Percentiles rank a stretch among this genome's conserved stretches.
phyloP scores from a whole-genome alignment of 2,888 invertebrate genomes.

The Drosophila neotestacea region DNA sequence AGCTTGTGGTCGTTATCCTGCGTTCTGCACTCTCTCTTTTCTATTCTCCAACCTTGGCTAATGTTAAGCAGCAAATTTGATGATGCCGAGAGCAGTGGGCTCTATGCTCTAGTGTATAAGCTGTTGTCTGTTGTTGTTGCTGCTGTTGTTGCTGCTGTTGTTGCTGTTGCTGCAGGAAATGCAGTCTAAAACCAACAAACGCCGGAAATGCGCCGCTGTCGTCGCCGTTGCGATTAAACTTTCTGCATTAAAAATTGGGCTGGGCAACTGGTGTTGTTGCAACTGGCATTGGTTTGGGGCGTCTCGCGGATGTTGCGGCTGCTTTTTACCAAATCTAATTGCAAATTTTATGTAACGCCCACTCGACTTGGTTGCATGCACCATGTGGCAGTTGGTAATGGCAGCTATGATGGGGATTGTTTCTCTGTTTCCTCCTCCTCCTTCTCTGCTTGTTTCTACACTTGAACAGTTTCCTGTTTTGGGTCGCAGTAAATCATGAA shows the following conservation, averaged over 20 bases:
- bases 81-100: conserved; percentile 52
- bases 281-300: conserved; percentile 22
- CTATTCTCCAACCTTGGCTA: conserved; percentile 45
- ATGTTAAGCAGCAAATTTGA: conserved; percentile 64
- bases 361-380: conserved; percentile 41
- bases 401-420: conserved; percentile 20
- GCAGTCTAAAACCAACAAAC: conserved; percentile 72
- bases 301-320: conserved; percentile 56
- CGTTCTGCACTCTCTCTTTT: conserved; percentile 18
- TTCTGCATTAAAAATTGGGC: conserved; percentile 71
- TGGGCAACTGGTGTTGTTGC: conserved; percentile 11
- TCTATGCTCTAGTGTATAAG: too few species aligned
- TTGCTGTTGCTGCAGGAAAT: conserved; percentile 58
- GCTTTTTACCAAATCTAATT: conserved; percentile 73
- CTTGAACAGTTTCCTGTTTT: conserved; percentile 46
- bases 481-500: conserved; percentile 68
- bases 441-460: too few species aligned
- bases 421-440: conserved; percentile 5
- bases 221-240: conserved; percentile 66
- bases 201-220: conserved; percentile 68
- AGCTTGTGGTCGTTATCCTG: conserved; percentile 28
- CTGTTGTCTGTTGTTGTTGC: conserved; percentile 15
- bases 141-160: conserved; percentile 11
- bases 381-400: conserved; percentile 39
- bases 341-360: conserved; percentile 73